Evolutionary conservation across 2,113 vertebrate species (phyloP).

Genomic region (Catagonus wagneri): DNA sequence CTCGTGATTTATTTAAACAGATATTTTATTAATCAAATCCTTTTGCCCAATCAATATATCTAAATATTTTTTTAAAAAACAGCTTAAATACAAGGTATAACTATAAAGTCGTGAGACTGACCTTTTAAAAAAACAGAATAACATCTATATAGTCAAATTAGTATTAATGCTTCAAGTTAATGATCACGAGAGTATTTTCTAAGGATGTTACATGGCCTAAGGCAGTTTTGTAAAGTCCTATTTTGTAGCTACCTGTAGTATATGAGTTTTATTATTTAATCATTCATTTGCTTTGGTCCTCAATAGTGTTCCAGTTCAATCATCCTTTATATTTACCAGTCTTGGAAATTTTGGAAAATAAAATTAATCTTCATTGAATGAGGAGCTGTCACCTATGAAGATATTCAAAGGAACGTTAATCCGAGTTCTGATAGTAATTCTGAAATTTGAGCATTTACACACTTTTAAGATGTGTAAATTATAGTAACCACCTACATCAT

Average conservation of each 20-base stretch:
- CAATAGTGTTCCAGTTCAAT: slow-evolving; percentile 47
- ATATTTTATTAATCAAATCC: slow-evolving; percentile 53
- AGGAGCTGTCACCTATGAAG: not conserved
- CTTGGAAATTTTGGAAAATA: not conserved
- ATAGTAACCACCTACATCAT: slow-evolving; percentile 13
- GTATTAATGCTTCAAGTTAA: not conserved
- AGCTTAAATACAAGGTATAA: slow-evolving; percentile 46
- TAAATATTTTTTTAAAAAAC: slow-evolving; percentile 48
- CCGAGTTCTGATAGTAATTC: slow-evolving; percentile 21
- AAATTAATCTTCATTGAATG: slow-evolving; percentile 19
- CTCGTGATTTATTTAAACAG: slow-evolving; percentile 65
- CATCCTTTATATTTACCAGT: slow-evolving; percentile 22
- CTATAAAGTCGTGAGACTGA: slow-evolving; percentile 65
- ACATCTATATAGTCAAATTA: not conserved
- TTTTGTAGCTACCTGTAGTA: slow-evolving; percentile 44
- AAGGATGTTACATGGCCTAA: not conserved
- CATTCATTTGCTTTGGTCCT: slow-evolving; percentile 26
- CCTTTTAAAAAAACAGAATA: not conserved
- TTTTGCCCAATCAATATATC: slow-evolving; percentile 19
- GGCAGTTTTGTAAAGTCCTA: slow-evolving; percentile 30
- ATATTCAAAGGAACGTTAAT: slow-evolving; percentile 46
- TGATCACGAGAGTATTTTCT: not conserved
- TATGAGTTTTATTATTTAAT: slow-evolving; percentile 15
- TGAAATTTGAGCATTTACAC: slow-evolving; percentile 44
- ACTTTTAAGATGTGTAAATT: slow-evolving; percentile 30